Percentiles rank a stretch among this genome's conserved stretches.
phyloP scores from a whole-genome alignment of 1,140 invertebrate species.

The Schlechtendalia chinensis region DNA sequence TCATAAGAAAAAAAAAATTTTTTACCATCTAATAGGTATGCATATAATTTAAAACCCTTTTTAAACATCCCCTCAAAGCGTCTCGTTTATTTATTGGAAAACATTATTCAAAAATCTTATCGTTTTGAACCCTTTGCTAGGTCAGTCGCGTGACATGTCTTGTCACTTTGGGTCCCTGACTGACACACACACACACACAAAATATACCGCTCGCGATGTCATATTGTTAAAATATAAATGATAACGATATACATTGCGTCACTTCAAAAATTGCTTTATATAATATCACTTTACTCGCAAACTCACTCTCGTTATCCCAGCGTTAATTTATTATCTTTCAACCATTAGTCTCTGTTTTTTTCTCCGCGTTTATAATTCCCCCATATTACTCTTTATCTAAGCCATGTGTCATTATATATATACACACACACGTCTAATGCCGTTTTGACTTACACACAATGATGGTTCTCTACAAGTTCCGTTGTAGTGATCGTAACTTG shows the following conservation, averaged over 20 bases:
- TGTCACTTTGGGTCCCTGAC: not conserved
- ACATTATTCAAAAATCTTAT: not conserved
- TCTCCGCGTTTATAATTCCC: not conserved
- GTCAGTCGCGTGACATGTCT: not conserved
- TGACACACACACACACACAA: not conserved
- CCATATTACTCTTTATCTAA: not conserved
- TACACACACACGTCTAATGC: not conserved
- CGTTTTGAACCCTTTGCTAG: not conserved
- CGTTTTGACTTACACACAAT: not conserved
- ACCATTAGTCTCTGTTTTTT: not conserved
- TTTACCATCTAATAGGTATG: too few relatives aligned
- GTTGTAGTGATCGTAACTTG: too few relatives aligned
- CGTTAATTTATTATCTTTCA: not conserved
- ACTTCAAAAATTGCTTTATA: not conserved
- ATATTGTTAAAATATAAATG: slow-evolving; percentile 4
- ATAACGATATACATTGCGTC: not conserved
- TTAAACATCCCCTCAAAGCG: too few relatives aligned
- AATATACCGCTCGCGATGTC: not conserved
- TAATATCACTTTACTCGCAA: not conserved
- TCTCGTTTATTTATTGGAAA: too few relatives aligned
- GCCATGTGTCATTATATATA: slow-evolving; percentile 12
- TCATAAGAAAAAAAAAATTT: too few relatives aligned
- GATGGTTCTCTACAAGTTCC: too few relatives aligned
- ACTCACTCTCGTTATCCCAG: not conserved
- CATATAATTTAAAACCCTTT: too few relatives aligned